Percentiles rank a stretch among this genome's conserved stretches.
phyloP scores from a whole-genome alignment of 2,797 vertebrate species.

The Valencia hispanica region DNA sequence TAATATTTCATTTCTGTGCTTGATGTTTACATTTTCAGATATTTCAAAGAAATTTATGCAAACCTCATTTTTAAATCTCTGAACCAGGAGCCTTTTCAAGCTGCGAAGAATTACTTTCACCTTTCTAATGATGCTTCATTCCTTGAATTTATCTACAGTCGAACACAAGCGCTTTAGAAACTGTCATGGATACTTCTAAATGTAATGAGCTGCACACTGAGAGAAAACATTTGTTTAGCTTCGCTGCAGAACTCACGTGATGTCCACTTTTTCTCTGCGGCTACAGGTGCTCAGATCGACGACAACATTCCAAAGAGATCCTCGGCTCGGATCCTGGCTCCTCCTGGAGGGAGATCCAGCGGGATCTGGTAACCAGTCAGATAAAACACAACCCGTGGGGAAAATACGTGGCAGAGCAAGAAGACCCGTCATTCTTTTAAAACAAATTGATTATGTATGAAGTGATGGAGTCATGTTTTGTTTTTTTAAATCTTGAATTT shows the following conservation, averaged over 20 bases:
- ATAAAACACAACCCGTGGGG: constrained; percentile 39
- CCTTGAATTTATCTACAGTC: neutral
- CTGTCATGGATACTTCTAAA: neutral
- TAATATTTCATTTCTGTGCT: neutral
- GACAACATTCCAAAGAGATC: constrained; percentile 96
- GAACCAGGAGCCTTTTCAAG: neutral
- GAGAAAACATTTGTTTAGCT: constrained; percentile 1
- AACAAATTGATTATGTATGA: constrained; percentile 28
- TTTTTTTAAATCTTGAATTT: constrained; percentile 31
- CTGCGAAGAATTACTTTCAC: neutral
- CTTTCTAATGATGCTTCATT: neutral
- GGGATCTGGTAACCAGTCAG: constrained; percentile 89
- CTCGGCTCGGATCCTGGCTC: constrained; percentile 93
- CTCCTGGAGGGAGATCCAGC: constrained; percentile 93
- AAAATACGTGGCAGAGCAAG: constrained; percentile 46
- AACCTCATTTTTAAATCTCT: neutral
- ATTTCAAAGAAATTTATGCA: neutral
- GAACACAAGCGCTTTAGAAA: neutral
- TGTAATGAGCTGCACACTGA: neutral
- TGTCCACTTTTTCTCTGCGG: neutral
- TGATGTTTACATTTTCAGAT: neutral
- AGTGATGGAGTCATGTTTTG: constrained; percentile 54
- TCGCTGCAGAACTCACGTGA: constrained; percentile 1
- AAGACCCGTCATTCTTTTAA: constrained; percentile 54
- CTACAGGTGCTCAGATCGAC: constrained; percentile 90